These are phyloP conservation scores for Rhopalosiphum padi DNA, from an alignment of 1,140 invertebrate species.

Conservation along the genomic window DNA sequence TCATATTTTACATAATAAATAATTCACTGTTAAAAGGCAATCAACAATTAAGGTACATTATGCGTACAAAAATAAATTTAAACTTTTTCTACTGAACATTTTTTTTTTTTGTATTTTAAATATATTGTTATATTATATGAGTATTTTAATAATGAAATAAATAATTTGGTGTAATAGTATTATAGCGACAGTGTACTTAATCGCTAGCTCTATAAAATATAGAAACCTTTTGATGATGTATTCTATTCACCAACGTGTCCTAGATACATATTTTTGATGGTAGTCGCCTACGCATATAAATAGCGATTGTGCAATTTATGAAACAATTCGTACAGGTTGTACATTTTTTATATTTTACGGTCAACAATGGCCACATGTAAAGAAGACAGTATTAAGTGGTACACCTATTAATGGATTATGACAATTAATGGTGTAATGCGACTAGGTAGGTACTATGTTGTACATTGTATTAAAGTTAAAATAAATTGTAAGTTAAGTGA, in stretches of 20 bases:
- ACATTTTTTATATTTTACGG: neutral
- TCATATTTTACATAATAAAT: too few relatives aligned
- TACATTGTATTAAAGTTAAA: neutral
- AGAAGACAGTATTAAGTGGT: neutral
- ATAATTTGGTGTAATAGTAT: neutral
- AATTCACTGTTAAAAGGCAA: too few relatives aligned
- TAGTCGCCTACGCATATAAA: constrained; percentile 2
- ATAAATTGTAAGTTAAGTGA: neutral
- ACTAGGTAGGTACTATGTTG: neutral
- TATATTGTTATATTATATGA: neutral
- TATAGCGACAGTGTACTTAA: neutral
- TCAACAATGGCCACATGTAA: neutral
- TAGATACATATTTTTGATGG: neutral
- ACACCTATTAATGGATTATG: neutral
- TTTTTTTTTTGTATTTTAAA: neutral
- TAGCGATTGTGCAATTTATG: neutral
- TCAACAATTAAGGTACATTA: too few relatives aligned
- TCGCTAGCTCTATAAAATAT: neutral
- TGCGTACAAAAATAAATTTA: too few relatives aligned
- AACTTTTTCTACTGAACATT: too few relatives aligned
- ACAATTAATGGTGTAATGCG: neutral
- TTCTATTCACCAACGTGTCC: neutral
- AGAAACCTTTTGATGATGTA: constrained; percentile 11
- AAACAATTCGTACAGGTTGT: neutral
- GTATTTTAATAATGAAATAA: neutral